phyloP scores from a whole-genome alignment of 2,797 vertebrate genomes.

The Lepus oiostolus region DNA sequence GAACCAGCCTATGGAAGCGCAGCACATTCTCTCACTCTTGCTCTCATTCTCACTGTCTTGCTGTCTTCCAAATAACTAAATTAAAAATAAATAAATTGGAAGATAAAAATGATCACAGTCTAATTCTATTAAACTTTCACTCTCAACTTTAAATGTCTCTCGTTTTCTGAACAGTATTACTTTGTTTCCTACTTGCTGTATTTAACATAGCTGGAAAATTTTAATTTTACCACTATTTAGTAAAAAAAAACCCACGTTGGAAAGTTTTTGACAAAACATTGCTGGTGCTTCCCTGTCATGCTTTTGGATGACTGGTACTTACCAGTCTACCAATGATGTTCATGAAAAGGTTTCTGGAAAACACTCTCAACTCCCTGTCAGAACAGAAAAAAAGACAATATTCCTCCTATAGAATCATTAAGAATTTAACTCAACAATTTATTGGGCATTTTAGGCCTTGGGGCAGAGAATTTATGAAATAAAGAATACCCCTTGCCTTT shows the following conservation, averaged over 20 bases:
- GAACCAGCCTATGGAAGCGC: too few relatives aligned
- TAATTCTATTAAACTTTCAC: constrained; percentile 7
- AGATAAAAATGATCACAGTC: background rate
- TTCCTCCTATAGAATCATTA: background rate
- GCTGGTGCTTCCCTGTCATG: background rate
- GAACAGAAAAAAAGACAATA: background rate
- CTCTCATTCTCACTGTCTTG: too few relatives aligned
- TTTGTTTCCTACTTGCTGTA: background rate
- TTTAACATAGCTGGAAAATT: constrained; percentile 28
- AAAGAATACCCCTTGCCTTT: background rate
- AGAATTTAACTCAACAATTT: background rate
- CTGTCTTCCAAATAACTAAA: too few relatives aligned
- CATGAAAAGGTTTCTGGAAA: constrained; percentile 36
- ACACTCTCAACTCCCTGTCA: background rate
- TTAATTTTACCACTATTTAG: background rate
- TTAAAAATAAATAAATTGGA: too few relatives aligned
- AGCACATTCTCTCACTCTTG: too few relatives aligned
- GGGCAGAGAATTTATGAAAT: background rate
- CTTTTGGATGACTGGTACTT: background rate
- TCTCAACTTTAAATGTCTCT: constrained; percentile 24
- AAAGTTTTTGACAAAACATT: constrained; percentile 20
- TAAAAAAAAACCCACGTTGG: background rate
- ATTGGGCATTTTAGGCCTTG: background rate
- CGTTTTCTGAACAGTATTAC: background rate
- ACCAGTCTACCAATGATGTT: background rate